A percentile compares a stretch with the other conserved stretches of the same genome.
Evolutionary conservation across 2,888 invertebrate genomes (phyloP).

Genomic region (Plagodis dolabraria): DNA sequence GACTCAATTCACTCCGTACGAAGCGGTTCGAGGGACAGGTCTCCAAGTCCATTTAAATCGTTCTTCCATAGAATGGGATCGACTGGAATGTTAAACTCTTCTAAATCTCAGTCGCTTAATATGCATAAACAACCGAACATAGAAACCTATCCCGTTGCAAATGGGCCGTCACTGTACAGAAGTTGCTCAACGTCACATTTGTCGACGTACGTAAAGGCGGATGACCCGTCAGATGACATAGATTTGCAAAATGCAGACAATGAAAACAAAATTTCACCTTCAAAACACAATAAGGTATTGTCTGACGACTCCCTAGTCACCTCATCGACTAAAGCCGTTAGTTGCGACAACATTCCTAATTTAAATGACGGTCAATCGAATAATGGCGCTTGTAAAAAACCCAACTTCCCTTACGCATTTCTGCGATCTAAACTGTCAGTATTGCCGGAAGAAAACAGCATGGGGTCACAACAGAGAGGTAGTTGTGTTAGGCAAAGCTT

Average conservation of each 20-base stretch:
- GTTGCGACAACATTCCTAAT: slow-evolving; percentile 89
- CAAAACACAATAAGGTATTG: slow-evolving; percentile 60
- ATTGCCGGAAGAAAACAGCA: slow-evolving; percentile 89
- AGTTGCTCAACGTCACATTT: slow-evolving; percentile 92
- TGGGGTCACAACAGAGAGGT: slow-evolving; percentile 77
- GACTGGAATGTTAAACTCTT: slow-evolving; percentile 89
- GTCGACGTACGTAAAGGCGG: slow-evolving; percentile 90
- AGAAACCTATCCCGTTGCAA: slow-evolving; percentile 71
- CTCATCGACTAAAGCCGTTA: slow-evolving; percentile 86
- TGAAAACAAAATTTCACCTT: slow-evolving; percentile 66
- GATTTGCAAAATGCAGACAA: slow-evolving; percentile 84
- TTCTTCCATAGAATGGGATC: slow-evolving; percentile 91
- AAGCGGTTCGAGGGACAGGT: slow-evolving; percentile 81
- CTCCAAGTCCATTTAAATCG: slow-evolving; percentile 88
- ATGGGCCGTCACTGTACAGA: slow-evolving; percentile 86
- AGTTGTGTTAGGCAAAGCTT: slow-evolving; percentile 81
- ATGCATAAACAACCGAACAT: slow-evolving; percentile 57
- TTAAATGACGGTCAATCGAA: slow-evolving; percentile 77
- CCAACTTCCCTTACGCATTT: slow-evolving; percentile 91
- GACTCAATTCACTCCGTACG: slow-evolving; percentile 78
- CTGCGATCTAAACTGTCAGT: slow-evolving; percentile 90
- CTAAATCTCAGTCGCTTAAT: slow-evolving; percentile 77
- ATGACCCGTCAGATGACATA: slow-evolving; percentile 92
- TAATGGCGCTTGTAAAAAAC: slow-evolving; percentile 83
- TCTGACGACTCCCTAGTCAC: slow-evolving; percentile 70